Conservation (phyloP, 2,113 vertebrate species). For the Oriolus oriolus region DNA sequence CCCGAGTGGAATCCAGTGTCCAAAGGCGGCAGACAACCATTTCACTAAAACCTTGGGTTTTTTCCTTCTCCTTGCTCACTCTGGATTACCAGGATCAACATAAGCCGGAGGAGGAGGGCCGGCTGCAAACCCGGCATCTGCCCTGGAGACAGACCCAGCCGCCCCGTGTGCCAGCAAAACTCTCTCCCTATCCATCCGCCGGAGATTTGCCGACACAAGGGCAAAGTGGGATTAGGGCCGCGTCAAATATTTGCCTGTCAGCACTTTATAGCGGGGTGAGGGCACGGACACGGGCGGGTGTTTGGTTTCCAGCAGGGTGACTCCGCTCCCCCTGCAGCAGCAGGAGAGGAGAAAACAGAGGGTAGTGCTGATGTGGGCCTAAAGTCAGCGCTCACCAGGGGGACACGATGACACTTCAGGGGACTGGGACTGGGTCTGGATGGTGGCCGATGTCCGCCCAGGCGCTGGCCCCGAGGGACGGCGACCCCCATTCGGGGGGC, state of each 20-base stretch:
- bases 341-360: not conserved
- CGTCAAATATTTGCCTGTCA: slow-evolving; percentile 29
- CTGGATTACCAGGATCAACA: not conserved
- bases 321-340: not conserved
- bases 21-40: not conserved
- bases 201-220: slow-evolving; percentile 51
- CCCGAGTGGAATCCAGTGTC: not conserved
- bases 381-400: not conserved
- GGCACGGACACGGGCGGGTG: not conserved
- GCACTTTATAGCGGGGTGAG: not conserved
- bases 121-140: not conserved
- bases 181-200: not conserved
- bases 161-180: not conserved
- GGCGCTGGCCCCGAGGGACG: not conserved
- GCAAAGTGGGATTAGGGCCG: slow-evolving; percentile 25
- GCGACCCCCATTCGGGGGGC: too few relatives aligned
- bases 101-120: not conserved
- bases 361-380: not conserved
- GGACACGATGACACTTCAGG: not conserved
- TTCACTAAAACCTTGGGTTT: not conserved
- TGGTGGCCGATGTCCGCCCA: rapidly evolving
- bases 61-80: not conserved
- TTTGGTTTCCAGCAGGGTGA: not conserved
- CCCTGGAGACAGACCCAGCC: not conserved
- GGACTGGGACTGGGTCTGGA: not conserved